A percentile compares a stretch with the other conserved stretches of the same genome.
Conservation (phyloP, 2,797 vertebrate species). For the Esox masquinongy region DNA sequence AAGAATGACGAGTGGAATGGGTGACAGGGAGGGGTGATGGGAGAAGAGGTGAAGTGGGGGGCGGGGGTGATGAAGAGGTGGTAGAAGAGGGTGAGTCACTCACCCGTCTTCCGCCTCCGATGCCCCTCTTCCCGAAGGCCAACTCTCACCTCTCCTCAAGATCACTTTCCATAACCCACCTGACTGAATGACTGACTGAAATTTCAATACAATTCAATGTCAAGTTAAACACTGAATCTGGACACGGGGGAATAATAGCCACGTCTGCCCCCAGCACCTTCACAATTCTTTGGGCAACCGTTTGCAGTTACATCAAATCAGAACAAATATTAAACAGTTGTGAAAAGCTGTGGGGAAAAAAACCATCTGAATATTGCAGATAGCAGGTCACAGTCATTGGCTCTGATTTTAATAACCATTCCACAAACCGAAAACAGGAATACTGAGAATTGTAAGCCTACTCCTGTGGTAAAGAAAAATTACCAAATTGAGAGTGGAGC, state of each 20-base stretch:
- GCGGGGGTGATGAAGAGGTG: not conserved
- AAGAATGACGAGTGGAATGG: not conserved
- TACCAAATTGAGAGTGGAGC: not conserved
- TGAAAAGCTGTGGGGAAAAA: not conserved
- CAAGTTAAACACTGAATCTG: too few relatives aligned
- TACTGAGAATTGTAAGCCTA: not conserved
- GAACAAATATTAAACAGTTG: not conserved
- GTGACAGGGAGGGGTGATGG: not conserved
- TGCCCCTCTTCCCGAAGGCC: not conserved
- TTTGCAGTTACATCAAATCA: not conserved
- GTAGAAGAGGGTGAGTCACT: slow-evolving; percentile 1
- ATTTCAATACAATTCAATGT: too few relatives aligned
- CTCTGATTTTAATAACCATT: not conserved
- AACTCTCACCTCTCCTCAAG: not conserved
- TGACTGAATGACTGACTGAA: too few relatives aligned
- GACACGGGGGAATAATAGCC: too few relatives aligned
- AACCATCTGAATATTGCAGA: not conserved
- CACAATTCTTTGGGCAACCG: too few relatives aligned
- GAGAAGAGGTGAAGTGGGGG: not conserved
- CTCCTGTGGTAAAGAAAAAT: not conserved
- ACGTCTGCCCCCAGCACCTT: too few relatives aligned
- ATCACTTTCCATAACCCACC: not conserved
- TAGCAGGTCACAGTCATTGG: not conserved
- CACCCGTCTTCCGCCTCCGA: slow-evolving; percentile 2
- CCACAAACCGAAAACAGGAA: not conserved